A percentile compares a stretch with the other conserved stretches of the same genome.
These are phyloP conservation scores for Dallia pectoralis DNA, from an alignment of 2,797 vertebrate species.

Conservation along the genomic window DNA sequence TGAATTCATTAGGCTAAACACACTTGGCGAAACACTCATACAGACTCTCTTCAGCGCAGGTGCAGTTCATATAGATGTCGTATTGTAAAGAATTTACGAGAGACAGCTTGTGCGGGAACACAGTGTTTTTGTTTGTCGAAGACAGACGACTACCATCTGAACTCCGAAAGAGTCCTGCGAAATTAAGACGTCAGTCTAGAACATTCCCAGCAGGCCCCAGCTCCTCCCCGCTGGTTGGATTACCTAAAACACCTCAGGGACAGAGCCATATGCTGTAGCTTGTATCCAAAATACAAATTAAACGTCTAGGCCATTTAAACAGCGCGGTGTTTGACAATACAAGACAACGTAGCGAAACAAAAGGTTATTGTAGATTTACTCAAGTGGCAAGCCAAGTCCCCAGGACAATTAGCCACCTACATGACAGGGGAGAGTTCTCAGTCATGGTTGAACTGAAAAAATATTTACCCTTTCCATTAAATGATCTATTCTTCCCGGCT, in stretches of 20 bases:
- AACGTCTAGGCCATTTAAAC: conserved; percentile 48
- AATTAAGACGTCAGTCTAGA: conserved; percentile 12
- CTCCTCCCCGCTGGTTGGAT: conserved; percentile 45
- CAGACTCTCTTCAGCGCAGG: conserved; percentile 56
- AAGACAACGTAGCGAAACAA: conserved; percentile 43
- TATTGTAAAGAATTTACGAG: conserved; percentile 36
- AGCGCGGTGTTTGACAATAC: conserved; percentile 32
- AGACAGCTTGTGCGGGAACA: conserved; percentile 32
- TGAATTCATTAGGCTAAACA: conserved; percentile 58
- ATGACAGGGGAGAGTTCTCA: conserved; percentile 39
- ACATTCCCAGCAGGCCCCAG: conserved; percentile 42
- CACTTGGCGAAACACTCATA: conserved; percentile 57
- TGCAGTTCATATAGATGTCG: conserved; percentile 52
- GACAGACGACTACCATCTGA: not conserved
- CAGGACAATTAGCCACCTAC: conserved; percentile 52
- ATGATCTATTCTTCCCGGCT: conserved; percentile 52
- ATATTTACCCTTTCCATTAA: conserved; percentile 54
- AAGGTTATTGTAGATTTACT: conserved; percentile 36
- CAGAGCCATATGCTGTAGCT: conserved; percentile 45
- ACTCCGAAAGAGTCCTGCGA: not conserved
- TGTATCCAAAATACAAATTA: conserved; percentile 50
- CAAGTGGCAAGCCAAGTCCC: conserved; percentile 22
- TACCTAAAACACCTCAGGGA: conserved; percentile 53
- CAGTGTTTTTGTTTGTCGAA: not conserved
- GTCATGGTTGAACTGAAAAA: conserved; percentile 47